Percentiles rank a stretch among this genome's conserved stretches.
phyloP scores from a whole-genome alignment of 2,888 invertebrate species.

The Steromphala cineraria region DNA sequence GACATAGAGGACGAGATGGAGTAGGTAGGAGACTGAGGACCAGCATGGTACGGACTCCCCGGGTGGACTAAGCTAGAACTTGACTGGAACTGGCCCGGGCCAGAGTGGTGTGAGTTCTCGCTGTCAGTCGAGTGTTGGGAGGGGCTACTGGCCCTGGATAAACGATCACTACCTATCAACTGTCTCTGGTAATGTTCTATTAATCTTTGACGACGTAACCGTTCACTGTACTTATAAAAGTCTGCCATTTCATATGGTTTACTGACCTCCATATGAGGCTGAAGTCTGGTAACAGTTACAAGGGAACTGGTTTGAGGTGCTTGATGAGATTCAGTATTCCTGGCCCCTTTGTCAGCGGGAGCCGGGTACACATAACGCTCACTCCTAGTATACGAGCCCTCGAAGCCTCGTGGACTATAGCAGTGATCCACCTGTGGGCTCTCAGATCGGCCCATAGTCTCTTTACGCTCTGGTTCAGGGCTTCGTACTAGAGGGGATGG shows the following conservation, averaged over 20 bases:
- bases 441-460: conserved; percentile 26
- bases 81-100: conserved; percentile 38
- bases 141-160: conserved; percentile 56
- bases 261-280: conserved; percentile 83
- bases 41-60: conserved; percentile 27
- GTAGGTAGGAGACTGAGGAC: conserved; percentile 22
- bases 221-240: conserved; percentile 97
- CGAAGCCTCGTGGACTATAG: conserved; percentile 65
- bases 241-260: conserved; percentile 99
- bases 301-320: conserved; percentile 54
- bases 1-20: background rate
- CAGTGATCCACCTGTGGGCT: conserved; percentile 45
- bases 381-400: conserved; percentile 36
- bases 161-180: conserved; percentile 51
- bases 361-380: conserved; percentile 27
- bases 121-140: conserved; percentile 63
- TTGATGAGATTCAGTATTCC: background rate
- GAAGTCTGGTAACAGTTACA: conserved; percentile 62
- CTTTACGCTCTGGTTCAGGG: conserved; percentile 42
- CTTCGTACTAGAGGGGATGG: conserved; percentile 53
- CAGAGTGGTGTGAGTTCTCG: conserved; percentile 51
- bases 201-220: conserved; percentile 83
- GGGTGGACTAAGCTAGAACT: conserved; percentile 18
- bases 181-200: conserved; percentile 67
- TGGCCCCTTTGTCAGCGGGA: conserved; percentile 21